Base-by-base conservation (phyloP, 2,113 vertebrate genomes). In the Paradoxurus hermaphroditus region DNA sequence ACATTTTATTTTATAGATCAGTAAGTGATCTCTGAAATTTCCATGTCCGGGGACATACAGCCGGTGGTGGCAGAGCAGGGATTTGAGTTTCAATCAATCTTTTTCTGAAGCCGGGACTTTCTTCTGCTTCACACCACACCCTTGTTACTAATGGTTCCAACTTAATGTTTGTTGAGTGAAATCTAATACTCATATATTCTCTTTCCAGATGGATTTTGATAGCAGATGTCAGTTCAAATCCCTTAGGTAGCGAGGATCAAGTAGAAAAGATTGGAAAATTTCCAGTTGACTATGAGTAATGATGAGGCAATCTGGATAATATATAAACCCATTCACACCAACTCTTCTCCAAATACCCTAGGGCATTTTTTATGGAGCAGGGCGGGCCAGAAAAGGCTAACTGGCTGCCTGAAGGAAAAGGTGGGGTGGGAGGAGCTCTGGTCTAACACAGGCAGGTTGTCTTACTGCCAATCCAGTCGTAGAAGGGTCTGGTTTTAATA, bases 271-370 rank as follows among this genome's bases (percentile, higher is more conserved):
- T 34, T 96, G 97, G 90, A 96, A 85, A 92, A 18, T 94, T 96
- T 94, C 81, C 96, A 92, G n/a, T 2, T 25, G 41, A 59, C 92
- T 79, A 27, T 97, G 97, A 98, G 90, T 96, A 98, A 97, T 81
- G 53, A 51, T 96, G 96, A 98, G 53, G 75, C 73, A 93, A 96
- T 93, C 89, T 94, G 82, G 39, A 49, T 97, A 78, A 89, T 65
- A 91, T 27, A 97, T 90, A 98, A 98, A 98, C 97, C 51, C 96
- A 87, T 95, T 98, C 95, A 97, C 95, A 96, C 86, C 93, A 92
- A 65, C 29, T 94, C 92, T 62, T 86, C 67, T 97, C 89, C 93
- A 97, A 88, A 94, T 91, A 63, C 41, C 96, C 93, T 86, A 73
- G 86, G 95, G 96, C 85, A 79, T 89, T 97, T 85, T 59, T 96